phyloP scores from a whole-genome alignment of 2,113 vertebrate species.

The Pogonocichla stellata region DNA sequence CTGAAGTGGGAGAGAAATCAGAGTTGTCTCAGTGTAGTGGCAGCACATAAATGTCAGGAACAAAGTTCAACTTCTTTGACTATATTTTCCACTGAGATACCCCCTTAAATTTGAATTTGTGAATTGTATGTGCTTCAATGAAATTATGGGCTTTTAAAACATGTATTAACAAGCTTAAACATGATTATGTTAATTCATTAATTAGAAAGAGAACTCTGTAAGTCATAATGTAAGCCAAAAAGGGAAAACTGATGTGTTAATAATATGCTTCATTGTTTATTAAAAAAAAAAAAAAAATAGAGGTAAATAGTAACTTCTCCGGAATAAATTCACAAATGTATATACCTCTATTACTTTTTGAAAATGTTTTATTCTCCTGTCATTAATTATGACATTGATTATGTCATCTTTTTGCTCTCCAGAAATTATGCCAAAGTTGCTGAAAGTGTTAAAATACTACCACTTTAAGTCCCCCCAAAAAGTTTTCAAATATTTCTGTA shows the following conservation, averaged over 20 bases:
- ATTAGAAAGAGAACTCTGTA: slow-evolving; percentile 2
- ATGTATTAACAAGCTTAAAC: neutral
- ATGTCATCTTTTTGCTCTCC: neutral
- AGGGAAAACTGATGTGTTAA: slow-evolving; percentile 14
- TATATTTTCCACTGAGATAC: neutral
- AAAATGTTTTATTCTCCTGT: neutral
- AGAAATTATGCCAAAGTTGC: neutral
- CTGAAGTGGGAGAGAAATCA: neutral
- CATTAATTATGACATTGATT: neutral
- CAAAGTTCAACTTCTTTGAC: neutral
- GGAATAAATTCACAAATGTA: neutral
- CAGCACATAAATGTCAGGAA: neutral
- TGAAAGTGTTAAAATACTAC: neutral
- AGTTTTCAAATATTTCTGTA: slow-evolving; percentile 3
- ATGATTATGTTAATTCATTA: slow-evolving; percentile 32
- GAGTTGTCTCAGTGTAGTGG: neutral
- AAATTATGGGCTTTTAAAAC: neutral
- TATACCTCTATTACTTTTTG: neutral
- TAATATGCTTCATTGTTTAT: slow-evolving; percentile 3
- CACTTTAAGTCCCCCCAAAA: neutral
- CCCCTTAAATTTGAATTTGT: neutral
- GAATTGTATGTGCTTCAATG: neutral
- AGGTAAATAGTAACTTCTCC: neutral
- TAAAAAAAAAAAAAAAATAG: neutral
- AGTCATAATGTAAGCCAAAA: neutral